phyloP scores from a whole-genome alignment of 2,113 vertebrate species.

The Pomatostomus ruficeps region DNA sequence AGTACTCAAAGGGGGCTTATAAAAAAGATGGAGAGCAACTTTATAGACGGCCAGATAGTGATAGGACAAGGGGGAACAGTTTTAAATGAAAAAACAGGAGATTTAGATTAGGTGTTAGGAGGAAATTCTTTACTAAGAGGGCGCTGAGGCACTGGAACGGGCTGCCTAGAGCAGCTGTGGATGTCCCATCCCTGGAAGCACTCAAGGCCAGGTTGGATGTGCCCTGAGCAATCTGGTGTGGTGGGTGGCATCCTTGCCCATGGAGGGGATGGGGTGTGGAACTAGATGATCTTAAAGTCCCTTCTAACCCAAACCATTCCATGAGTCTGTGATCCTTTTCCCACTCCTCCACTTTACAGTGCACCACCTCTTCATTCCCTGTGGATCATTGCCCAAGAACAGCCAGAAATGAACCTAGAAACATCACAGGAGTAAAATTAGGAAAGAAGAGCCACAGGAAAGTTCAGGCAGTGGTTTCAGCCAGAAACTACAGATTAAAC shows the following conservation, averaged over 20 bases:
- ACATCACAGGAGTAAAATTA: neutral
- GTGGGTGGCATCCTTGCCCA: neutral
- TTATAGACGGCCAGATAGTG: neutral
- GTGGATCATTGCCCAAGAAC: fast-evolving
- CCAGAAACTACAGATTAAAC: neutral
- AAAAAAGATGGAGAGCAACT: neutral
- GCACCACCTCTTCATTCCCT: neutral
- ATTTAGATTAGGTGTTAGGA: neutral
- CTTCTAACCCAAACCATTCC: neutral
- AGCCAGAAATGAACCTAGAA: neutral
- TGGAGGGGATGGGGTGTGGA: neutral
- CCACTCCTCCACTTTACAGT: neutral
- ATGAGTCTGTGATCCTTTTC: neutral
- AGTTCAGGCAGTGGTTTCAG: neutral
- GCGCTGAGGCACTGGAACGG: neutral
- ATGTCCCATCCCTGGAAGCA: neutral
- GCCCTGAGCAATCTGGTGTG: neutral
- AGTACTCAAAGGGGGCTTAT: neutral
- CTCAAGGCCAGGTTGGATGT: neutral
- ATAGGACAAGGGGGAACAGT: neutral
- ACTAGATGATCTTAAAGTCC: neutral
- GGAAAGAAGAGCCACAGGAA: neutral
- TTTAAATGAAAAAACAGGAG: neutral
- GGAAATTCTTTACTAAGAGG: neutral
- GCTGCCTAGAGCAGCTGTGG: neutral